A percentile compares a stretch with the other conserved stretches of the same genome.
Conservation (phyloP, 2,888 invertebrate genomes). For the Melanargia galathea region DNA sequence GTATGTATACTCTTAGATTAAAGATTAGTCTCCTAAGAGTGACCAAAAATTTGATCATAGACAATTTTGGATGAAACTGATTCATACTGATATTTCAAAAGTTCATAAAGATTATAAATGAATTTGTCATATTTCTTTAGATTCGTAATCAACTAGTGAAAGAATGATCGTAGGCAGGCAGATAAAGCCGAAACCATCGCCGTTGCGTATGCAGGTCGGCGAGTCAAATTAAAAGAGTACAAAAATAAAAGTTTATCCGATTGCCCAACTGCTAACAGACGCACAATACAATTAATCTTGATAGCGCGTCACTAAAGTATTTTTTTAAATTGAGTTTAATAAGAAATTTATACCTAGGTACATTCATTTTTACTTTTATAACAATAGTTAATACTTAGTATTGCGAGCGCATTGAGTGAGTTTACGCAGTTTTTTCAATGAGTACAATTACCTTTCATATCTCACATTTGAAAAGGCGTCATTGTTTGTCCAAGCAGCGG, state of each 20-base stretch:
- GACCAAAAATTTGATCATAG: too few species aligned
- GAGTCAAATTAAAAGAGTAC: conserved; percentile 23
- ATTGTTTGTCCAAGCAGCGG: too few species aligned
- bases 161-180: conserved; percentile 15
- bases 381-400: too few species aligned
- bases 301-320: conserved; percentile 11
- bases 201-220: conserved; percentile 27
- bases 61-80: too few species aligned
- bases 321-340: background rate
- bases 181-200: conserved; percentile 30
- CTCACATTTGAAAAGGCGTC: too few species aligned
- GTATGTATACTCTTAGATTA: too few species aligned
- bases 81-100: too few species aligned
- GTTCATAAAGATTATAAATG: background rate
- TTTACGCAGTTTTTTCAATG: too few species aligned
- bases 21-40: too few species aligned
- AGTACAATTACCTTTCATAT: too few species aligned
- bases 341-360: conserved; percentile 4
- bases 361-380: background rate
- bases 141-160: conserved; percentile 19
- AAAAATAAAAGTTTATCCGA: conserved; percentile 16
- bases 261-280: conserved; percentile 18
- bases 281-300: conserved; percentile 24
- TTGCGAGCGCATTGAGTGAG: too few species aligned
- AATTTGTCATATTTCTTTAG: conserved; percentile 22